phyloP scores from a whole-genome alignment of 2,113 vertebrate genomes.

The Gymnobelideus leadbeateri region DNA sequence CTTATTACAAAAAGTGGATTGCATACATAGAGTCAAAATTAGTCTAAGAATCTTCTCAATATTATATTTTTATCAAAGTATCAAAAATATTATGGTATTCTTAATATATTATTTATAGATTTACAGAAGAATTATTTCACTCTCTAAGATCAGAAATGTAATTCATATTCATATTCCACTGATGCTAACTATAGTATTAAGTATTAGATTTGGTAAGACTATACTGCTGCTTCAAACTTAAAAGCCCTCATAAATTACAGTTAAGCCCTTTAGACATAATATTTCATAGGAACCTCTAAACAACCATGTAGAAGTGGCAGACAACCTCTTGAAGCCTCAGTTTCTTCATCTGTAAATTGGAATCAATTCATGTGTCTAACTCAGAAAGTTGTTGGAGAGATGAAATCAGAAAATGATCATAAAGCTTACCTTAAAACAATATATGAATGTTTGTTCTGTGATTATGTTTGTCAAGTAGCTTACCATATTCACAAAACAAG shows the following conservation, averaged over 20 bases:
- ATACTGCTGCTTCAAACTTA: constrained; percentile 11
- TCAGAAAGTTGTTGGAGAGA: not conserved
- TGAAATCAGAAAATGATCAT: not conserved
- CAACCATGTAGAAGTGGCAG: not conserved
- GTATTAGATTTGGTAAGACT: not conserved
- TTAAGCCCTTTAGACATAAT: not conserved
- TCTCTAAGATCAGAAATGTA: constrained; percentile 20
- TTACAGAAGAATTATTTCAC: not conserved
- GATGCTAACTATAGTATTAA: not conserved
- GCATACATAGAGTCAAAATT: not conserved
- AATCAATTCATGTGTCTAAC: not conserved
- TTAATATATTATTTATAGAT: not conserved
- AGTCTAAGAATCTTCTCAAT: not conserved
- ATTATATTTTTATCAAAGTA: not conserved
- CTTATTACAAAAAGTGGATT: not conserved
- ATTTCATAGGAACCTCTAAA: not conserved
- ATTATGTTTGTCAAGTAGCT: not conserved
- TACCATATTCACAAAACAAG: not conserved
- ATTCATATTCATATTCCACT: not conserved
- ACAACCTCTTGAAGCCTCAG: not conserved
- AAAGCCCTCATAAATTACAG: not conserved
- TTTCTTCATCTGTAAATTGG: not conserved
- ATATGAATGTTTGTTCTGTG: not conserved
- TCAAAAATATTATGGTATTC: not conserved
- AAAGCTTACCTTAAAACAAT: not conserved